Conservation (phyloP, 2,888 invertebrate genomes). For the Strigamia crassipes region DNA sequence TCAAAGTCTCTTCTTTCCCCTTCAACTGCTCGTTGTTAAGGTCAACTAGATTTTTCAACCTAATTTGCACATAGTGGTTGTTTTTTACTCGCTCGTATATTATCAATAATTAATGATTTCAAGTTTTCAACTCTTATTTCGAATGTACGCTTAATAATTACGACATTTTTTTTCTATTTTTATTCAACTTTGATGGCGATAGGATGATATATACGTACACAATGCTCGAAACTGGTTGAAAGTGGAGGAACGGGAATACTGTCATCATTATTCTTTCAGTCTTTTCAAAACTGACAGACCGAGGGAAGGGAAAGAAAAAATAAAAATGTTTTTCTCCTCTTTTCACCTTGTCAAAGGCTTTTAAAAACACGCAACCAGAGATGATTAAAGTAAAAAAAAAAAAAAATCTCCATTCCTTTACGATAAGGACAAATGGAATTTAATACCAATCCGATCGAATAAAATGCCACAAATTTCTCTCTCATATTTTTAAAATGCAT, state of each 20-base stretch:
- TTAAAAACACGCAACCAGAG: background rate
- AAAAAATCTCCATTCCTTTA: background rate
- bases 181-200: background rate
- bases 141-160: background rate
- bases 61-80: background rate
- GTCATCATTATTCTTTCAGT: constrained; percentile 4
- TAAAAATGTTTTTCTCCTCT: background rate
- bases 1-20: background rate
- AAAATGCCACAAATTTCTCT: background rate
- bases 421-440: background rate
- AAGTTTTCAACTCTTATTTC: background rate
- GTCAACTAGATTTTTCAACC: background rate
- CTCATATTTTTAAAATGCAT: background rate
- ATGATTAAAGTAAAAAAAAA: background rate
- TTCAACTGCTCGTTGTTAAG: background rate
- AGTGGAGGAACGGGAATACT: background rate
- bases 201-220: background rate
- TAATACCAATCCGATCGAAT: background rate
- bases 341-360: background rate
- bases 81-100: background rate
- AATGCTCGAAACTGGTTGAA: constrained; percentile 3
- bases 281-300: constrained; percentile 10
- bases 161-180: background rate
- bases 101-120: constrained; percentile 1
- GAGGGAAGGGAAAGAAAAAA: background rate